Evolutionary conservation across 1,140 invertebrate genomes (phyloP).

Genomic region (Archivesica marissinica): DNA sequence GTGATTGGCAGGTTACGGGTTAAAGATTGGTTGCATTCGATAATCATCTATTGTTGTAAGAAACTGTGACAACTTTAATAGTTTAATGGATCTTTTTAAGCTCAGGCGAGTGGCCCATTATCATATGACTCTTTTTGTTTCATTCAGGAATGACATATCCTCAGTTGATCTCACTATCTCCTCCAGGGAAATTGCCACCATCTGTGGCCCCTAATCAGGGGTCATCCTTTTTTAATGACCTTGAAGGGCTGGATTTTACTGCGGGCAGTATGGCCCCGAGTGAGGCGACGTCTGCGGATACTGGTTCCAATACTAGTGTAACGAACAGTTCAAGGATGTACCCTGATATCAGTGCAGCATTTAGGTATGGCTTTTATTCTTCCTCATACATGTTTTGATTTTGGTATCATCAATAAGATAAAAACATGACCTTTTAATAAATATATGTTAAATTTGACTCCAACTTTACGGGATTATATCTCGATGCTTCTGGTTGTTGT

Average conservation of each 20-base stretch:
- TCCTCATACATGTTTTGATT: neutral
- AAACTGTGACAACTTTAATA: too few relatives aligned
- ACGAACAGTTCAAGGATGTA: conserved; percentile 64
- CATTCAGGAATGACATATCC: neutral
- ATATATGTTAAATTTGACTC: too few relatives aligned
- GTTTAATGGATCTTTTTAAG: neutral
- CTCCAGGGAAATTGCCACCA: neutral
- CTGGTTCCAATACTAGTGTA: conserved; percentile 63
- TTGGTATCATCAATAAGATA: too few relatives aligned
- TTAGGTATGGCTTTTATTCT: conserved; percentile 52
- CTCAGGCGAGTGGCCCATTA: neutral
- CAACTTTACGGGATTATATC: too few relatives aligned
- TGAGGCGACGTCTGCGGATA: conserved; percentile 40
- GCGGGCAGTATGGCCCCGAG: neutral
- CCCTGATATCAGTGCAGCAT: conserved; percentile 79
- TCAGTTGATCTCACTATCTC: conserved; percentile 43
- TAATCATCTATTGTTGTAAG: too few relatives aligned
- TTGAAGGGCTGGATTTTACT: conserved; percentile 74
- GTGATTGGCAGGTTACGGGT: too few relatives aligned
- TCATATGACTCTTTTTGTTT: neutral
- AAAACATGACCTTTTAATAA: too few relatives aligned
- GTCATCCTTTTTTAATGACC: conserved; percentile 65
- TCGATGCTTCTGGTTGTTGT: too few relatives aligned
- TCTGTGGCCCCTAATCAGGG: neutral
- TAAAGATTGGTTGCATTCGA: too few relatives aligned